These are phyloP conservation scores for Serilophus lunatus DNA, from an alignment of 2,113 vertebrate species.

Conservation along the genomic window DNA sequence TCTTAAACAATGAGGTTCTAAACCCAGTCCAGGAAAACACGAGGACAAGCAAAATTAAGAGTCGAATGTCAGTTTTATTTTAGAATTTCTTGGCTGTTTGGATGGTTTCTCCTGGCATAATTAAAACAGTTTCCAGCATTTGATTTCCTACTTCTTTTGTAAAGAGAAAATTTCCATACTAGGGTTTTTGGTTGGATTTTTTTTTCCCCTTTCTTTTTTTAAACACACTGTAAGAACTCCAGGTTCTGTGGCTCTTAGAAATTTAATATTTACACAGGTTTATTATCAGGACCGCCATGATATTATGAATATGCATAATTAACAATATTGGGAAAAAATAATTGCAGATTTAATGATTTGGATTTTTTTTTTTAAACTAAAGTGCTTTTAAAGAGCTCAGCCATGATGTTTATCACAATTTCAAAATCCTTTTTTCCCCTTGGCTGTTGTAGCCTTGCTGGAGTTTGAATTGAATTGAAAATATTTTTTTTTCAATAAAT, in stretches of 20 bases:
- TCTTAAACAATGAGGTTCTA: conserved; percentile 64
- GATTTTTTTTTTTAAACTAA: conserved; percentile 34
- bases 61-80: conserved; percentile 54
- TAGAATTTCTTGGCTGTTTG: conserved; percentile 62
- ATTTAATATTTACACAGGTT: conserved; percentile 64
- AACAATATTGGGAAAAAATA: conserved; percentile 74
- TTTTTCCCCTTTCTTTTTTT: background rate
- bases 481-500: background rate
- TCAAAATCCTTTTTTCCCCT: conserved; percentile 44
- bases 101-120: conserved; percentile 57
- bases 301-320: conserved; percentile 75
- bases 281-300: conserved; percentile 69
- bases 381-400: conserved; percentile 43
- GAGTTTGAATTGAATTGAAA: conserved; percentile 41
- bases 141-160: conserved; percentile 70
- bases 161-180: conserved; percentile 48
- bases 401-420: conserved; percentile 39
- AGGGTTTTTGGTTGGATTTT: background rate
- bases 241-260: conserved; percentile 30
- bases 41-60: conserved; percentile 51
- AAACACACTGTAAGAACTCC: conserved; percentile 17
- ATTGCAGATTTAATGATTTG: conserved; percentile 71
- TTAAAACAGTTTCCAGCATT: conserved; percentile 71
- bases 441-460: conserved; percentile 18
- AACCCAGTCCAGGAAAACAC: conserved; percentile 59